Evolutionary conservation across 2,113 vertebrate species (phyloP).

Genomic region (Oryzias celebensis): DNA sequence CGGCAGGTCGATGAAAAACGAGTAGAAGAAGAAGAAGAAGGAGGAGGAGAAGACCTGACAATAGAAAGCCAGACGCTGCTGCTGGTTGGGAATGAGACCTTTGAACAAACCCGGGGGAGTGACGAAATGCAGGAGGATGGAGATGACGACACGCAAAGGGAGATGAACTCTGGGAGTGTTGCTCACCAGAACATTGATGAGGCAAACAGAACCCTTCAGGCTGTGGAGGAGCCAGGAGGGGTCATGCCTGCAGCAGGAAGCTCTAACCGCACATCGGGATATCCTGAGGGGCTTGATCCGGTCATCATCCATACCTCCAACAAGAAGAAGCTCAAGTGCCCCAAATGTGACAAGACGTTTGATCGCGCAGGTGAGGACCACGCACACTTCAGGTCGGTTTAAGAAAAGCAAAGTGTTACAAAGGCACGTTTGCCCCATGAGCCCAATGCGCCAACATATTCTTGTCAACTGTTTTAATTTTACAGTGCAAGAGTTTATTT

Average conservation of each 20-base stretch:
- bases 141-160: slow-evolving; percentile 32
- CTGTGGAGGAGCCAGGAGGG: slow-evolving; percentile 62
- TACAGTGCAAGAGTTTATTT: too few relatives aligned
- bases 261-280: slow-evolving; percentile 55
- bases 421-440: too few relatives aligned
- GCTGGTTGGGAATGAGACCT: slow-evolving; percentile 43
- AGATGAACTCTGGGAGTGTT: slow-evolving; percentile 48
- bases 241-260: slow-evolving; percentile 53
- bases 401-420: too few relatives aligned
- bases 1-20: slow-evolving; percentile 12
- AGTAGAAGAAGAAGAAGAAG: slow-evolving; percentile 21
- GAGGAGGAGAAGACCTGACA: background rate
- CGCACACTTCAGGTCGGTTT: too few relatives aligned
- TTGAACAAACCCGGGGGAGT: slow-evolving; percentile 65
- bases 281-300: slow-evolving; percentile 87
- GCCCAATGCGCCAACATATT: too few relatives aligned
- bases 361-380: slow-evolving; percentile 89
- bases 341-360: slow-evolving; percentile 95
- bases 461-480: too few relatives aligned
- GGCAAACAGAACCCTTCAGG: slow-evolving; percentile 45
- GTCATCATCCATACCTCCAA: slow-evolving; percentile 84
- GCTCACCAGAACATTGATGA: slow-evolving; percentile 19
- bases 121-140: slow-evolving; percentile 72
- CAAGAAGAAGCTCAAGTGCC: slow-evolving; percentile 91
- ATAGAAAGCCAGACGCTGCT: slow-evolving; percentile 5